Evolutionary conservation across 1,140 invertebrate genomes (phyloP).

Genomic region (Drosophila sproati): DNA sequence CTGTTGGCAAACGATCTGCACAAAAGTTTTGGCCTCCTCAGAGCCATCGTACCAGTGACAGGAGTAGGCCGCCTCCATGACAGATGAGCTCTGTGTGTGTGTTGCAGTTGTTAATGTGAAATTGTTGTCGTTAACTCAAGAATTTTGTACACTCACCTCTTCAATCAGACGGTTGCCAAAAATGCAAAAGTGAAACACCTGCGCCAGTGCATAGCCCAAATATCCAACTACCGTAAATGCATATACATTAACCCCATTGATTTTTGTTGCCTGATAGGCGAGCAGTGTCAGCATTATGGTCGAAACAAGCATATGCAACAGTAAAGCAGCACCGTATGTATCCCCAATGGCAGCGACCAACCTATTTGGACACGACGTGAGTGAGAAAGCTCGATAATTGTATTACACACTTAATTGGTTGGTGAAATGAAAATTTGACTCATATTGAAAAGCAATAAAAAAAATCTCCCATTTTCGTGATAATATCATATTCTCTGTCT

Average conservation of each 20-base stretch:
- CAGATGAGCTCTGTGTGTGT: conserved; percentile 90
- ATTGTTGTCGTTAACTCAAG: background rate
- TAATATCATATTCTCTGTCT: too few relatives aligned
- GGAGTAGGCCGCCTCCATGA: conserved; percentile 95
- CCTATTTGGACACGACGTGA: conserved; percentile 84
- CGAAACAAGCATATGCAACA: conserved; percentile 93
- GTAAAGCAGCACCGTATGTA: conserved; percentile 90
- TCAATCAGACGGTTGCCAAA: conserved; percentile 93
- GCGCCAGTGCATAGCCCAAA: conserved; percentile 90
- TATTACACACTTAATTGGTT: conserved; percentile 17
- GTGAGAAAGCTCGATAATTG: background rate
- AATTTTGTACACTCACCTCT: conserved; percentile 87
- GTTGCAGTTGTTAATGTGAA: background rate
- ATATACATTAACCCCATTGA: conserved; percentile 90
- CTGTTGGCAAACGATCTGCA: conserved; percentile 95
- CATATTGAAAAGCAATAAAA: too few relatives aligned
- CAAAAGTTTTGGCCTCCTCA: conserved; percentile 94
- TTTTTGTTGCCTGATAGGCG: conserved; percentile 94
- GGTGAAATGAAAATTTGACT: background rate
- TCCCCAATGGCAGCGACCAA: conserved; percentile 91
- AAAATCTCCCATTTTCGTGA: too few relatives aligned
- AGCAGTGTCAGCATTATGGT: conserved; percentile 92
- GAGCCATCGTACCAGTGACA: conserved; percentile 95
- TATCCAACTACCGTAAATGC: conserved; percentile 91
- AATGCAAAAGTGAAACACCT: conserved; percentile 94